These are phyloP conservation scores for Anas platyrhynchos DNA, from an alignment of 2,113 vertebrate species.

Conservation along the genomic window DNA sequence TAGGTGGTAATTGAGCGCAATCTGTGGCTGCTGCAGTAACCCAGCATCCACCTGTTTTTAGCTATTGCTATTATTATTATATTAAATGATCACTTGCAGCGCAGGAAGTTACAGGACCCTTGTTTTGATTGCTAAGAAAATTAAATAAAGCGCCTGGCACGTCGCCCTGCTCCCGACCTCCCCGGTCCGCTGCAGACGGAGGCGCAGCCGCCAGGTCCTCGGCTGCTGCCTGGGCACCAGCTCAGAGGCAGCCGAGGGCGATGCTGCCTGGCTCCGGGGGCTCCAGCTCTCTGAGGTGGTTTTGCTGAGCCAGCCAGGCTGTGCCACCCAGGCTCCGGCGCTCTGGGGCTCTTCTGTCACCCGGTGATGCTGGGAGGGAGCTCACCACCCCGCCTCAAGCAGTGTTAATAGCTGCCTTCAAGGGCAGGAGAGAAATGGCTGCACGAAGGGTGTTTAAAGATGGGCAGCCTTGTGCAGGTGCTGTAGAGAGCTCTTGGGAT, in stretches of 20 bases:
- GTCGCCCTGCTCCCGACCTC: neutral
- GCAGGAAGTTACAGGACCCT: neutral
- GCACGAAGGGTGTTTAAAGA: neutral
- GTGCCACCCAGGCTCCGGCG: neutral
- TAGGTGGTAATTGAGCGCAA: neutral
- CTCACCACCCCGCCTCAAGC: rapidly evolving
- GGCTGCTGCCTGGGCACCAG: neutral
- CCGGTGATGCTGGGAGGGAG: neutral
- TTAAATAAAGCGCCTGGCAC: neutral
- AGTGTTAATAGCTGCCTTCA: neutral
- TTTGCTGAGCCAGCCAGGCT: neutral
- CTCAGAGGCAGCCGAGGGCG: neutral
- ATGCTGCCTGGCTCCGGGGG: neutral
- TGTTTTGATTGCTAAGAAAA: neutral
- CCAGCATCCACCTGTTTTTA: neutral
- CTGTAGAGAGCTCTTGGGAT: neutral
- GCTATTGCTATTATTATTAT: neutral
- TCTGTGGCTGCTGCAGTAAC: neutral
- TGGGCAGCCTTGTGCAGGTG: neutral
- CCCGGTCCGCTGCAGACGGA: neutral
- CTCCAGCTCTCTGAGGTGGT: rapidly evolving
- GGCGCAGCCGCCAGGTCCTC: neutral
- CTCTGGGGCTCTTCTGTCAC: neutral
- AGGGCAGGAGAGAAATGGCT: neutral
- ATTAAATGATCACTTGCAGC: neutral